Conservation (phyloP, 2,888 invertebrate genomes). For the Tipula vernalis region DNA sequence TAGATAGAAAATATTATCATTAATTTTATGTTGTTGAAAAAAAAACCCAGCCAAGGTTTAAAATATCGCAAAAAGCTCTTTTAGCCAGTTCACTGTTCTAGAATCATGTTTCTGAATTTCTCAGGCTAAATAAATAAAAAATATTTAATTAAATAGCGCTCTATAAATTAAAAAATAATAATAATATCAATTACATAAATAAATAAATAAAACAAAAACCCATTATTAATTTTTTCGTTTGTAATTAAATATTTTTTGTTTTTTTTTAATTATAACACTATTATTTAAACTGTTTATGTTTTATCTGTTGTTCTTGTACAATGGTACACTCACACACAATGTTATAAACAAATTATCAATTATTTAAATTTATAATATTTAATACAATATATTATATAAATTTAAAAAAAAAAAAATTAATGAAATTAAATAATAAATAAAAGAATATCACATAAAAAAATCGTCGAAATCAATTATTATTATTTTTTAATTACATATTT, state of each 20-base stretch:
- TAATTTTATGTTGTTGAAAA: background rate
- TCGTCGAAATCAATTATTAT: background rate
- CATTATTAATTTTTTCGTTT: background rate
- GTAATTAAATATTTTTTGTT: background rate
- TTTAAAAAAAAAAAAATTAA: background rate
- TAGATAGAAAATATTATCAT: conserved; percentile 11
- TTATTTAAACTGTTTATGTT: background rate
- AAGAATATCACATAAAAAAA: background rate
- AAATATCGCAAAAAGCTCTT: background rate
- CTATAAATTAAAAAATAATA: background rate
- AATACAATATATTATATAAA: background rate
- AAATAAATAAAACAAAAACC: background rate
- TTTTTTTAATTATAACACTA: background rate
- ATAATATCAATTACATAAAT: background rate
- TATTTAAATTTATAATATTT: background rate
- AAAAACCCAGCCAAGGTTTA: background rate
- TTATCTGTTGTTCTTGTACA: background rate
- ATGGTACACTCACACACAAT: background rate
- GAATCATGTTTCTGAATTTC: background rate
- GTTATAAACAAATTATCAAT: background rate
- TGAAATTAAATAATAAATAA: background rate
- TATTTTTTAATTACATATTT: background rate
- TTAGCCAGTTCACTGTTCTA: background rate
- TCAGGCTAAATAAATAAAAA: background rate
- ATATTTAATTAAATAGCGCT: background rate